Evolutionary conservation across 2,113 vertebrate species (phyloP), one percentile per base, ranked within the genome.

Genomic region (Penelope pileata): DNA sequence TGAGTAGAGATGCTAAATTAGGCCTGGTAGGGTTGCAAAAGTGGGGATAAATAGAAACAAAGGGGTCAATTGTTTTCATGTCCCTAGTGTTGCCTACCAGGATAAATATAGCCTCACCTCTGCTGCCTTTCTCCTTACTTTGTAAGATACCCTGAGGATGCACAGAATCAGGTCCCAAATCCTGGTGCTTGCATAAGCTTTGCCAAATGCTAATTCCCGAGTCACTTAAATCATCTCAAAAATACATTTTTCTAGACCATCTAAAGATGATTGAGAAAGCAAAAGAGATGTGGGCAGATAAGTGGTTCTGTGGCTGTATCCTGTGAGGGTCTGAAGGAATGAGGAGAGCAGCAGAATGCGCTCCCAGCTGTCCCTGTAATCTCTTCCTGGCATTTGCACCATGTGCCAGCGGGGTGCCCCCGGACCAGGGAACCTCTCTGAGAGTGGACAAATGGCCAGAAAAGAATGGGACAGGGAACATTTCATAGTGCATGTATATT

Each of bases 21-120:
- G 95, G 78, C 91, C 82, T 96, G 94, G 94, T 87, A 96, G 63
- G 59, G 43, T 74, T 96, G 93, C 93, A 80, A 80, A 97, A 90
- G 47, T 87, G 89, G 93, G 91, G 90, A 91, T 62, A 90, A 95
- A 91, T 47, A 90, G 96, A 97, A 96, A 96, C 93, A 94, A 96
- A 96, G 72, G 94, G 93, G 93, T 96, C 87, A 90, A 91, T 91
- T 95, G 90, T 94, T 97, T 92, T 91, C 72, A 83, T 27, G 75
- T 86, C 67, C 86, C 88, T 91, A 43, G 45, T 79, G 82, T 79
- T 88, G 86, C 68, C 68, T 92, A 80, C 47, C 40, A 91, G 83
- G 93, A 86, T 83, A 97, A 90, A 95, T 90, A 95, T 77, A 95
- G 64, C 50, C 30, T 92, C 73, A 74, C 76, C 36, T 93, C 64